These are phyloP conservation scores for Horisme vitalbata DNA, from an alignment of 2,888 invertebrate genomes.

Conservation along the genomic window DNA sequence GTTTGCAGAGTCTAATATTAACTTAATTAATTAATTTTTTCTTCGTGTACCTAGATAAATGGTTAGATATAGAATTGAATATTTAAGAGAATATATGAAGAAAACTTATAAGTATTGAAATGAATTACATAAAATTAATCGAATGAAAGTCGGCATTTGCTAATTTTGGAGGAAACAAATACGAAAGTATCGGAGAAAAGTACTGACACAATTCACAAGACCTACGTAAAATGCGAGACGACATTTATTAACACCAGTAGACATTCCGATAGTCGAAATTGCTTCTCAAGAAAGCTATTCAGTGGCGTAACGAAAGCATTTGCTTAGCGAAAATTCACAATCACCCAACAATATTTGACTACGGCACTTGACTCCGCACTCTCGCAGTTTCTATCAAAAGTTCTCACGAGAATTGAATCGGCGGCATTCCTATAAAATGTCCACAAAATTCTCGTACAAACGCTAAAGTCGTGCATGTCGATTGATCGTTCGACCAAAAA, in stretches of 20 bases:
- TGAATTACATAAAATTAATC: too few relatives aligned
- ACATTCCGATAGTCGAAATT: constrained; percentile 53
- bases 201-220: constrained; percentile 70
- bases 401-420: constrained; percentile 79
- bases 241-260: constrained; percentile 51
- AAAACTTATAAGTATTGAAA: too few relatives aligned
- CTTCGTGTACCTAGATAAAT: too few relatives aligned
- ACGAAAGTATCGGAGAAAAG: constrained; percentile 9
- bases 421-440: constrained; percentile 67
- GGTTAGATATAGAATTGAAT: too few relatives aligned
- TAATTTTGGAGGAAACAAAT: background rate
- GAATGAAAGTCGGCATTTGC: too few relatives aligned
- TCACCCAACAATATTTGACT: constrained; percentile 65
- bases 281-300: constrained; percentile 69
- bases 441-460: constrained; percentile 70
- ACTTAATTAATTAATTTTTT: too few relatives aligned
- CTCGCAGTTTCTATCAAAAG: constrained; percentile 46
- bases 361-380: constrained; percentile 63
- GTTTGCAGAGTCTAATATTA: too few relatives aligned
- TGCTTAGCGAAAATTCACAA: constrained; percentile 75
- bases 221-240: constrained; percentile 48
- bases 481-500: constrained; percentile 68
- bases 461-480: constrained; percentile 79
- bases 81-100: too few relatives aligned
- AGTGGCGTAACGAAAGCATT: constrained; percentile 73